phyloP scores from a whole-genome alignment of 2,113 vertebrate genomes.

The Lagopus muta region DNA sequence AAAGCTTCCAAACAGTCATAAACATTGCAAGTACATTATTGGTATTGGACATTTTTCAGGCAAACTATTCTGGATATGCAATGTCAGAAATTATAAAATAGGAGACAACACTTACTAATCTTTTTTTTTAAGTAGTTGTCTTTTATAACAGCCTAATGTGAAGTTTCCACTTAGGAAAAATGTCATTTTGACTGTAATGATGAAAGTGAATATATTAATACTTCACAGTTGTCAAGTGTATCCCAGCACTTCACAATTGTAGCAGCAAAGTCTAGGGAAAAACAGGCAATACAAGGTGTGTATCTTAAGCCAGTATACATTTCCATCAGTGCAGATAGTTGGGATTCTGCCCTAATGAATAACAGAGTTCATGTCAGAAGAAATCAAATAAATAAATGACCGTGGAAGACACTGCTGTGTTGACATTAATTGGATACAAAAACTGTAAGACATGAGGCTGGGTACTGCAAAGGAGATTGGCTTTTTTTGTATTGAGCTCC shows the following conservation, averaged over 20 bases:
- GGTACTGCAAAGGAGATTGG: not conserved
- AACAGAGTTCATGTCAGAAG: not conserved
- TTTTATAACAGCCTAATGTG: conserved; percentile 39
- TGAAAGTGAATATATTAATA: conserved; percentile 37
- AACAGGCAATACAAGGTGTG: not conserved
- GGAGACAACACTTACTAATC: conserved; percentile 46
- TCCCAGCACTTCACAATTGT: conserved; percentile 9
- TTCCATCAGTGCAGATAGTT: not conserved
- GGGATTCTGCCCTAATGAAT: not conserved
- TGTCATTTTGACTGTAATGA: not conserved
- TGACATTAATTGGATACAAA: not conserved
- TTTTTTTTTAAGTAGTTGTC: conserved; percentile 38
- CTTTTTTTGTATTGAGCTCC: not conserved
- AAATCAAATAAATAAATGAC: not conserved
- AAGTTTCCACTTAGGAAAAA: conserved; percentile 25
- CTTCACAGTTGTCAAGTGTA: conserved; percentile 11
- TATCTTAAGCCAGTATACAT: not conserved
- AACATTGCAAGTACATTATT: not conserved
- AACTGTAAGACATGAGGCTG: not conserved
- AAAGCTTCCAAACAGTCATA: conserved; percentile 38
- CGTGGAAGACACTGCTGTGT: not conserved
- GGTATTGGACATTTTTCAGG: conserved; percentile 8
- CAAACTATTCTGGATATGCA: not conserved
- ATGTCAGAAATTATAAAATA: conserved; percentile 42
- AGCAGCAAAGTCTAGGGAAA: not conserved